Conservation (phyloP, 2,797 vertebrate species). For the Harpagifer antarcticus region DNA sequence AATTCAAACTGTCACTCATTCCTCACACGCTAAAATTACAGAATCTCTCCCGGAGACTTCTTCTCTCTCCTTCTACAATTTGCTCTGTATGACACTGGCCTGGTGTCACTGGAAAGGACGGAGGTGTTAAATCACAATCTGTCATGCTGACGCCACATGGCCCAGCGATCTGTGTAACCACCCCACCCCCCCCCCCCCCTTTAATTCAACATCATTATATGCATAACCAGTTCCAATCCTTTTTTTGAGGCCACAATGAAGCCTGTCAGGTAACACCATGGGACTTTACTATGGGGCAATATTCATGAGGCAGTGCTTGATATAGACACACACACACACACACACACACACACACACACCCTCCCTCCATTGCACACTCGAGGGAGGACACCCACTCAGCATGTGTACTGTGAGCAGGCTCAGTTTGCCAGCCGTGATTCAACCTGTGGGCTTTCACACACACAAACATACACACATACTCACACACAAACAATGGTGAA, state of each 20-base stretch:
- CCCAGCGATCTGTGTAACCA: background rate
- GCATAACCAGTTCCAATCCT: conserved; percentile 28
- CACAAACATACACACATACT: conserved; percentile 43
- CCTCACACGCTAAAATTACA: conserved; percentile 48
- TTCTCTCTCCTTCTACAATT: conserved; percentile 41
- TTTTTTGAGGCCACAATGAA: conserved; percentile 15
- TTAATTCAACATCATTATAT: conserved; percentile 24
- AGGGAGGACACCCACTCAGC: conserved; percentile 79
- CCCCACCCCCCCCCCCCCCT: background rate
- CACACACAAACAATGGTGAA: conserved; percentile 47
- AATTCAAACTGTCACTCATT: conserved; percentile 62
- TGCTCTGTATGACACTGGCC: conserved; percentile 40
- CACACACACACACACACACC: conserved; percentile 25
- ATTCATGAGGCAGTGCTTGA: conserved; percentile 42
- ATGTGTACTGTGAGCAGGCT: conserved; percentile 76
- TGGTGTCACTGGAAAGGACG: conserved; percentile 64
- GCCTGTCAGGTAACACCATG: conserved; percentile 38
- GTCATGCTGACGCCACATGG: conserved; percentile 58
- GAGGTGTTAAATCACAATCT: conserved; percentile 75
- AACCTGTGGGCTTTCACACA: conserved; percentile 76
- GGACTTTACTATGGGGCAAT: conserved; percentile 36
- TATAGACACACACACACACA: conserved; percentile 6
- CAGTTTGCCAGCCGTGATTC: conserved; percentile 70
- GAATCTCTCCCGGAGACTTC: conserved; percentile 12
- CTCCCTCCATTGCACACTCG: conserved; percentile 46